phyloP scores from a whole-genome alignment of 2,888 invertebrate species.

The Coleophora flavipennella region DNA sequence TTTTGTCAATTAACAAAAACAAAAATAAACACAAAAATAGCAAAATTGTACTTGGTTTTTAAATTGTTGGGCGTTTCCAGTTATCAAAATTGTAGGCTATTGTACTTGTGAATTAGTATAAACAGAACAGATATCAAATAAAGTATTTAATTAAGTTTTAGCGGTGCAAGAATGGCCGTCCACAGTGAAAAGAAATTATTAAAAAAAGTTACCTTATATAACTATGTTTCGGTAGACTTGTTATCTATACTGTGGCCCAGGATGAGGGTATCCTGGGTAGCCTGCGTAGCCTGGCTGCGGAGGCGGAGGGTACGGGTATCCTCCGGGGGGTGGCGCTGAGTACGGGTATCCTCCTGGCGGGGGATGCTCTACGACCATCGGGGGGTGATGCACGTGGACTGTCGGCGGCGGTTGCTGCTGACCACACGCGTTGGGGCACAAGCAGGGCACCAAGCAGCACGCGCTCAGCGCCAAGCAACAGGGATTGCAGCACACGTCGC shows the following conservation, averaged over 20 bases:
- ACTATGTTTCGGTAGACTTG: not conserved
- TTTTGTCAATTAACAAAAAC: no score
- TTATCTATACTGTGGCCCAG: no score
- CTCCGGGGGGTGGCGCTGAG: constrained; percentile 32
- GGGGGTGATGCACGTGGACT: constrained; percentile 50
- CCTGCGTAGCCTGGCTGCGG: constrained; percentile 26
- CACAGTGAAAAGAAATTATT: constrained; percentile 17
- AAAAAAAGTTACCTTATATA: constrained; percentile 19
- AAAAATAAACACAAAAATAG: no score
- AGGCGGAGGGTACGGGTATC: constrained; percentile 27
- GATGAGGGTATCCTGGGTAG: constrained; percentile 6
- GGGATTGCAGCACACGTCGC: constrained; percentile 54
- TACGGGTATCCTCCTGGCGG: constrained; percentile 32
- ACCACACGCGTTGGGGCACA: constrained; percentile 62
- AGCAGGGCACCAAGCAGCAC: constrained; percentile 56
- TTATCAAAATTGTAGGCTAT: no score
- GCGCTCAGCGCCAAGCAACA: constrained; percentile 59
- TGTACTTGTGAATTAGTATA: no score
- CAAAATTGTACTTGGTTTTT: no score
- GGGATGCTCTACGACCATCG: constrained; percentile 37
- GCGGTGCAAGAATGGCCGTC: constrained; percentile 27
- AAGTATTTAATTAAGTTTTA: no score
- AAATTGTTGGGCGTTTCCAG: no score
- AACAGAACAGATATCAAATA: no score
- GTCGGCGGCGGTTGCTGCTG: constrained; percentile 47